Evolutionary conservation across 2,113 vertebrate species (phyloP).

Genomic region (Laticauda laticaudata): DNA sequence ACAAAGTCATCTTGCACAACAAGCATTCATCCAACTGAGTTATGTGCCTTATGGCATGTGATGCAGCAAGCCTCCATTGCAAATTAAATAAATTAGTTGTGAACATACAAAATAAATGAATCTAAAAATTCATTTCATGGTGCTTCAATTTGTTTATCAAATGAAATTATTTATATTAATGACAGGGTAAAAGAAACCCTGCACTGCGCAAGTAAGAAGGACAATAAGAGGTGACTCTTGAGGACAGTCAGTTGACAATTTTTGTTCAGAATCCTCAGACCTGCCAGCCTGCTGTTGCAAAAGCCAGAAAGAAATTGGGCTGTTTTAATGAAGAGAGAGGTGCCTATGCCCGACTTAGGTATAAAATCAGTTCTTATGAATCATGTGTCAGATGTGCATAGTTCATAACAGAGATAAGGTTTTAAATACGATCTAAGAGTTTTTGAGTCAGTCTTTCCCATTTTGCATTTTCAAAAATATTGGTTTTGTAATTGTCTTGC

Average conservation of each 20-base stretch:
- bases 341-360: background rate
- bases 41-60: constrained; percentile 7
- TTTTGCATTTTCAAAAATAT: background rate
- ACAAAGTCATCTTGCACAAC: background rate
- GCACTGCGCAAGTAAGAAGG: background rate
- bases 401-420: background rate
- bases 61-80: background rate
- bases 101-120: constrained; percentile 31
- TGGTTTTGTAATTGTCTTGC: background rate
- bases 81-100: constrained; percentile 31
- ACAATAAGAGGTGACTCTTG: background rate
- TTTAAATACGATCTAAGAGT: background rate
- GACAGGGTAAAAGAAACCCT: background rate
- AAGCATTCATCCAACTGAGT: background rate
- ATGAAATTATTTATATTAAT: constrained; percentile 6
- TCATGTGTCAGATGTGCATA: background rate
- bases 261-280: background rate
- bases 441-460: background rate
- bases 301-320: background rate
- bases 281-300: background rate
- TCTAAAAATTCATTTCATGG: constrained; percentile 31
- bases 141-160: constrained; percentile 31
- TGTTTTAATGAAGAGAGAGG: background rate
- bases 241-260: background rate
- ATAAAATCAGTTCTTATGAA: background rate